These are phyloP conservation scores for Cheirogaleus major DNA, from an alignment of 2,797 vertebrate genomes.

Conservation along the genomic window DNA sequence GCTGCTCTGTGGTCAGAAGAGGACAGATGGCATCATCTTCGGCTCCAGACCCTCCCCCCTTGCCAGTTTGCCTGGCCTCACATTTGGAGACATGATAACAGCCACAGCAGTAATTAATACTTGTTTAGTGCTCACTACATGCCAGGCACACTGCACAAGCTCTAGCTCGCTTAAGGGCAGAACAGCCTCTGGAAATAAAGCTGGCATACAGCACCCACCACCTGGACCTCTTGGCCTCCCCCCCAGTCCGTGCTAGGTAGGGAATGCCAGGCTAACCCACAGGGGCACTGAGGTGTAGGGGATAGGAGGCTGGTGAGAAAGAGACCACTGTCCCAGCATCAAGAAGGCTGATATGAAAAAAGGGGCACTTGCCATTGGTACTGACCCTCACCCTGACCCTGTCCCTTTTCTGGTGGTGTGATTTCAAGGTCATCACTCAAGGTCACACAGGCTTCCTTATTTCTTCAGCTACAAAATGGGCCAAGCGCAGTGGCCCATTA, in stretches of 20 bases:
- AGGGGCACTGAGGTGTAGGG: neutral
- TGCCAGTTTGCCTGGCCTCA: neutral
- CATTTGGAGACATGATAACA: neutral
- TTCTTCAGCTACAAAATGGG: neutral
- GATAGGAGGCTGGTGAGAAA: neutral
- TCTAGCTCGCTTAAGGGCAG: neutral
- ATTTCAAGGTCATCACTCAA: neutral
- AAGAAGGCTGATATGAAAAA: neutral
- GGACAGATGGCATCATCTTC: neutral
- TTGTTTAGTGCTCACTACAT: neutral
- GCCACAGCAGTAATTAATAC: neutral
- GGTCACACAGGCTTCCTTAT: neutral
- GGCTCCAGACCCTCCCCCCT: neutral
- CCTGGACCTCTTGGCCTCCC: neutral
- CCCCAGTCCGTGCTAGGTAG: neutral
- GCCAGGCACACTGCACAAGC: neutral
- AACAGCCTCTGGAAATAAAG: neutral
- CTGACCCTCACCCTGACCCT: neutral
- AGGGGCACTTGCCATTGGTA: neutral
- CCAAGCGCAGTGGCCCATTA: neutral
- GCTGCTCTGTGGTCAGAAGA: slow-evolving; percentile 1
- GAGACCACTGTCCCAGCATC: neutral
- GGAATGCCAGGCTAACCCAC: neutral
- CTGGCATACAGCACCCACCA: neutral
- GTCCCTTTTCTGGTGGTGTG: neutral